Conservation (phyloP, 2,797 vertebrate species). For the Fistularia commersonii region DNA sequence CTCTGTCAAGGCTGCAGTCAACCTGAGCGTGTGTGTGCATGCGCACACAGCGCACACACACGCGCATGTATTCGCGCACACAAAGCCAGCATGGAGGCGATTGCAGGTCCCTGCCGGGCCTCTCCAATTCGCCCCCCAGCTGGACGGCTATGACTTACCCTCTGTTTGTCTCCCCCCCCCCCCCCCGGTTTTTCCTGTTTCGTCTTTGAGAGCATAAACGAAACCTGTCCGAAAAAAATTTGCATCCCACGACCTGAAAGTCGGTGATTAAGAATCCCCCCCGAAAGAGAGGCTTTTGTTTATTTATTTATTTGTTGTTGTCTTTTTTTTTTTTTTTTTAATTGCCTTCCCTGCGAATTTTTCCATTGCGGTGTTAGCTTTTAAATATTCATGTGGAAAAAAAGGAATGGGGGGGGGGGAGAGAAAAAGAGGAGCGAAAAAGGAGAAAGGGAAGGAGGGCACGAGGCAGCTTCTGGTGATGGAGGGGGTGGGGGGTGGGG, state of each 20-base stretch:
- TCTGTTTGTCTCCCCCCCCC: too few relatives aligned
- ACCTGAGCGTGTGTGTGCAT: slow-evolving; percentile 17
- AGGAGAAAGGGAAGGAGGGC: slow-evolving; percentile 35
- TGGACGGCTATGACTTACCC: slow-evolving; percentile 40
- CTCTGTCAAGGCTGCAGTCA: slow-evolving; percentile 52
- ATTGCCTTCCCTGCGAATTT: slow-evolving; percentile 51
- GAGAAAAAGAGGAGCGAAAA: slow-evolving; percentile 37
- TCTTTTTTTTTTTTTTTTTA: slow-evolving; percentile 4
- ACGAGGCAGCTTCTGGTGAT: slow-evolving; percentile 21
- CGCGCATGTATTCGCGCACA: slow-evolving; percentile 23
- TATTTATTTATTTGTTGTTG: slow-evolving; percentile 12
- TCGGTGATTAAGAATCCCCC: slow-evolving; percentile 7
- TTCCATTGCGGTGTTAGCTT: slow-evolving; percentile 59
- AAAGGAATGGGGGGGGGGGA: slow-evolving; percentile 48
- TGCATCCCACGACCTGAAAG: neutral
- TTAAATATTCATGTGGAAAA: slow-evolving; percentile 73
- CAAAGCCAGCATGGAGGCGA: slow-evolving; percentile 44
- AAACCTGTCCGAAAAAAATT: slow-evolving; percentile 2
- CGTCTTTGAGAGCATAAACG: neutral
- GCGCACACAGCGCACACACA: slow-evolving; percentile 25
- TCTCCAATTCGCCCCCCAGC: slow-evolving; percentile 47
- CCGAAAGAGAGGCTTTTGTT: too few relatives aligned
- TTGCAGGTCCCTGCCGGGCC: slow-evolving; percentile 44
- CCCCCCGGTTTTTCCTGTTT: slow-evolving; percentile 5
- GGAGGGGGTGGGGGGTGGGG: slow-evolving; percentile 32